phyloP scores from a whole-genome alignment of 2,113 vertebrate species.

The Pteronura brasiliensis region DNA sequence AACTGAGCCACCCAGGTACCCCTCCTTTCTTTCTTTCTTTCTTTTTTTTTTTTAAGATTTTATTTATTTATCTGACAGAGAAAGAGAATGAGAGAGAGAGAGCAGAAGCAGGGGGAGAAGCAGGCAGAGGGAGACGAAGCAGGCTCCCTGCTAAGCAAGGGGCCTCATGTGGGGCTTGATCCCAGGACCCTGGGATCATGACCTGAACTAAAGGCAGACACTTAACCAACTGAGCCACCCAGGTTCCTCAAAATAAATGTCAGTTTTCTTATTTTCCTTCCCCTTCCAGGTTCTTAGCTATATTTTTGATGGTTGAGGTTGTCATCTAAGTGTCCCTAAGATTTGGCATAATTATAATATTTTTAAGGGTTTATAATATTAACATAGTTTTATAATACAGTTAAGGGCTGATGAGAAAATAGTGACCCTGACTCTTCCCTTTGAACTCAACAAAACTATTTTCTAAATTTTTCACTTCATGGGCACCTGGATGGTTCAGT shows the following conservation, averaged over 20 bases:
- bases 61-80: no score
- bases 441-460: background rate
- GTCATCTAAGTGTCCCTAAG: background rate
- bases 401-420: background rate
- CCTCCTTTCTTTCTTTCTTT: no score
- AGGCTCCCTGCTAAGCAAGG: no score
- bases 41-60: no score
- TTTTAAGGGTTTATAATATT: background rate
- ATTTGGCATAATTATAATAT: background rate
- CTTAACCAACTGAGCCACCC: no score
- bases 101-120: no score
- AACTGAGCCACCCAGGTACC: no score
- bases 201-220: no score
- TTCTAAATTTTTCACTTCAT: background rate
- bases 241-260: background rate
- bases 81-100: no score
- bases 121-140: no score
- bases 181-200: no score
- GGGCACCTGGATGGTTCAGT: background rate
- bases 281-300: background rate
- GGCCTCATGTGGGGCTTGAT: no score
- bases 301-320: background rate
- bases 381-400: background rate
- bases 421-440: background rate
- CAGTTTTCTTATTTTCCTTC: slow-evolving; percentile 6